Evolutionary conservation across 2,888 invertebrate genomes (phyloP).

Genomic region (Parascotia fuliginaria): DNA sequence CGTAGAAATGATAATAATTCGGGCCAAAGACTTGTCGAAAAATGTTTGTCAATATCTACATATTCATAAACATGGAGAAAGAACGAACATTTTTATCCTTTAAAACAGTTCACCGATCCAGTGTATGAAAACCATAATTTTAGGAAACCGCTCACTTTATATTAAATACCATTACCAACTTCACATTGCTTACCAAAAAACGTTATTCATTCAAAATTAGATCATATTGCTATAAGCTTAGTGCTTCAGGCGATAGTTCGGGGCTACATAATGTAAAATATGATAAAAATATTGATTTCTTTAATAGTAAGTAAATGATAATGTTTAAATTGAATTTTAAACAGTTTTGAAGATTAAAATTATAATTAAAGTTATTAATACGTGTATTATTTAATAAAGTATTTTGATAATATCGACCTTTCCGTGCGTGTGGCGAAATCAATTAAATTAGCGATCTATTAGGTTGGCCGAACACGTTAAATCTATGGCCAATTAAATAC

Average conservation of each 20-base stretch:
- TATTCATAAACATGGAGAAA: too few relatives aligned
- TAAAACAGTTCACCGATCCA: background rate
- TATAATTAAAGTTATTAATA: constrained; percentile 36
- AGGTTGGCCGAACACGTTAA: too few relatives aligned
- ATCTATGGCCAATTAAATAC: too few relatives aligned
- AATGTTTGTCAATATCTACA: too few relatives aligned
- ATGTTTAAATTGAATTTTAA: constrained; percentile 13
- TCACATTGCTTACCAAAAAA: constrained; percentile 13
- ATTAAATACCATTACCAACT: constrained; percentile 34
- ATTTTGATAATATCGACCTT: constrained; percentile 32
- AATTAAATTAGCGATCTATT: too few relatives aligned
- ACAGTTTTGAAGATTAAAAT: constrained; percentile 24
- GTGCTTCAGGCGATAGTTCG: background rate
- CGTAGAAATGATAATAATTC: too few relatives aligned
- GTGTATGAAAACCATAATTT: constrained; percentile 18
- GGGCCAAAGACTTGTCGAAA: too few relatives aligned
- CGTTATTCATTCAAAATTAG: constrained; percentile 8
- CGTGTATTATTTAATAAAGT: constrained; percentile 32
- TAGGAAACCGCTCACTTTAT: constrained; percentile 32
- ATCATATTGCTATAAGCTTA: background rate
- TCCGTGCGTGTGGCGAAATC: too few relatives aligned
- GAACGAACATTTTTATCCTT: background rate
- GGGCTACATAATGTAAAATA: too few relatives aligned
- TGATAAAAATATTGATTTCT: too few relatives aligned
- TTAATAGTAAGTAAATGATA: constrained; percentile 27